Conservation (phyloP, 2,113 vertebrate genomes). For the Odontophorus gujanensis region DNA sequence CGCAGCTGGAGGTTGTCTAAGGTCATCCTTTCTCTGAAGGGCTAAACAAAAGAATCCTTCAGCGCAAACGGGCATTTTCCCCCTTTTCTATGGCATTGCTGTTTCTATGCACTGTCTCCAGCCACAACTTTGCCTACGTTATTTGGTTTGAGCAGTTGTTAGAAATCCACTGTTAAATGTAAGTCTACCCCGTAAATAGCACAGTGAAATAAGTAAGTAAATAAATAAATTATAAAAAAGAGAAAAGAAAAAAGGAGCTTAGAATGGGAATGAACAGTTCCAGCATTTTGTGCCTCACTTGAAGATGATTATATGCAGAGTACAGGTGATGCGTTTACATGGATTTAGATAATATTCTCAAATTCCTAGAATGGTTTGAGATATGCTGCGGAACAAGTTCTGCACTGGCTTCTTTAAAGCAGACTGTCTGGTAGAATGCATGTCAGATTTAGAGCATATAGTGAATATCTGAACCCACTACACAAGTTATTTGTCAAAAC, state of each 20-base stretch:
- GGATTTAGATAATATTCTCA: background rate
- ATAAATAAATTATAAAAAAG: background rate
- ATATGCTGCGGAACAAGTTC: background rate
- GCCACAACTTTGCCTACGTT: conserved; percentile 41
- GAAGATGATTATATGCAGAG: background rate
- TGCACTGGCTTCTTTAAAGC: conserved; percentile 14
- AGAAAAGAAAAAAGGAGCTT: background rate
- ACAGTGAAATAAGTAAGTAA: background rate
- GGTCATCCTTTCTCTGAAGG: conserved; percentile 84
- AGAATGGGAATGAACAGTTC: background rate
- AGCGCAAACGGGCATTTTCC: conserved; percentile 41
- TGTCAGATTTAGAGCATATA: background rate
- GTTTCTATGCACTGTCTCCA: conserved; percentile 47
- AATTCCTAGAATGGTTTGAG: background rate
- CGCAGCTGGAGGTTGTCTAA: conserved; percentile 84
- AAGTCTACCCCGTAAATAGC: background rate
- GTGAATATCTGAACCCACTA: background rate
- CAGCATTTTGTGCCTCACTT: conserved; percentile 6
- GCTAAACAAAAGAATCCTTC: conserved; percentile 80
- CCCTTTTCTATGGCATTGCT: conserved; percentile 41
- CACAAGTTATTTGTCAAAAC: background rate
- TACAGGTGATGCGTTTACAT: background rate
- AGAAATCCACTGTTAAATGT: conserved; percentile 26
- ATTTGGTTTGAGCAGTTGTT: conserved; percentile 42
- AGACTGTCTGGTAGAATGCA: background rate